Conservation (phyloP, 2,113 vertebrate genomes). For the Alexandromys fortis region DNA sequence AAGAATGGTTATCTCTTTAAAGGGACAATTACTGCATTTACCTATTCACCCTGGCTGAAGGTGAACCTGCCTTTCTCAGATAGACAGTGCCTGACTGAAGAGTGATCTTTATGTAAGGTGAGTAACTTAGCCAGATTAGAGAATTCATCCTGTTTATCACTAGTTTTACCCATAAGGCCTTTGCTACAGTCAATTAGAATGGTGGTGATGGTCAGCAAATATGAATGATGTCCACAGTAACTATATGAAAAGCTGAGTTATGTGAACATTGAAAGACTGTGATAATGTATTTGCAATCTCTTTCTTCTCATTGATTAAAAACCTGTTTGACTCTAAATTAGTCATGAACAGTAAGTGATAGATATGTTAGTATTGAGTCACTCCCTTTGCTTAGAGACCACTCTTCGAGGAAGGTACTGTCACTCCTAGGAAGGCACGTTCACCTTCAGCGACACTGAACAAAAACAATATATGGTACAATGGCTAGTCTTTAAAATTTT, state of each 20-base stretch:
- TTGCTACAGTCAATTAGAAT: neutral
- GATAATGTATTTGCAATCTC: neutral
- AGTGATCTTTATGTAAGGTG: neutral
- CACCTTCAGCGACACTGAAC: no score
- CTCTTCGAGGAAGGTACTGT: no score
- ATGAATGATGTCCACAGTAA: neutral
- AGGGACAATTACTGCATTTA: neutral
- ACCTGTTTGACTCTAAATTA: neutral
- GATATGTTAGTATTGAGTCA: neutral
- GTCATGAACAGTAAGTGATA: neutral
- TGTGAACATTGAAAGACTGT: neutral
- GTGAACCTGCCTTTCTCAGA: neutral
- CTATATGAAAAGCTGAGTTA: neutral
- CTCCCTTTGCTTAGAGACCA: no score
- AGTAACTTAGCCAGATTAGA: neutral
- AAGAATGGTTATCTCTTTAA: neutral
- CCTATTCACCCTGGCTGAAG: neutral
- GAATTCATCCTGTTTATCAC: neutral
- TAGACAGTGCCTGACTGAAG: neutral
- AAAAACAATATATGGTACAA: neutral
- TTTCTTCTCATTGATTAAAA: neutral
- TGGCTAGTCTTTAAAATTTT: neutral
- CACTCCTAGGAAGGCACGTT: no score
- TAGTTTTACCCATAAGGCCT: neutral
- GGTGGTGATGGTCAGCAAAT: constrained; percentile 8